Base-by-base conservation (phyloP, 2,888 invertebrate genomes). In the Latrodectus hesperus region DNA sequence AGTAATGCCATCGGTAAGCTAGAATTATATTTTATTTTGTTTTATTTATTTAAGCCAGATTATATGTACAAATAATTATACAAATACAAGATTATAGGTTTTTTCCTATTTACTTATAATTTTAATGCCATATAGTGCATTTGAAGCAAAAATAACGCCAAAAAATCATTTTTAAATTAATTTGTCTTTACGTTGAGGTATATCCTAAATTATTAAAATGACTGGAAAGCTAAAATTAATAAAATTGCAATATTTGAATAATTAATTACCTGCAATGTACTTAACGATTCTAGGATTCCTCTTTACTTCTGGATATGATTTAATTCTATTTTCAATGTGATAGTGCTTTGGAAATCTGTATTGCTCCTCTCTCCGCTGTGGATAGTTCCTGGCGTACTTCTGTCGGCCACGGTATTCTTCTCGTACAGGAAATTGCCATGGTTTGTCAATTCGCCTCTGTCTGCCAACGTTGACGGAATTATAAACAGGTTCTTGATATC, bases 261-360 rank as follows among this genome's bases (percentile, higher is more conserved):
- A 22, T n/a, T 12, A 16, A 14, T 76, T 75, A 85, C 85, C 85
- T 85, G 85, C 85, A 17, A 85, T 75, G 38, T 85, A 85, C 26
- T 85, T 79, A 9, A 85, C 75, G 8, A 85, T 72, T 38, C 79
- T 85, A 10, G 79, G 85, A 17, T 52, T 73, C 51, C 85, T 85
- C 26, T 67, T 85, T 17, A 64, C 12, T 38, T 73, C 67, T 22
- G 67, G 22, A 10, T 38, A 9, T 1, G 64, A 38, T 22, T 65
- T 65, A 26, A 64, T 81, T 0, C 65, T 67, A 38, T 80, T 73
- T 0, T 26, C 17, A 11, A 67, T 14, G 9, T 51, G 17, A 12
- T 81, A 72, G 12, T 68, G 74, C 49, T 73, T 73, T 11, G n/a
- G 9, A 52, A 67, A 22, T 17, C 73, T 55, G 14, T 52, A 55